Percentiles rank a stretch among this genome's conserved stretches.
Conservation (phyloP, 2,888 invertebrate genomes). For the Brachyopa scutellaris region DNA sequence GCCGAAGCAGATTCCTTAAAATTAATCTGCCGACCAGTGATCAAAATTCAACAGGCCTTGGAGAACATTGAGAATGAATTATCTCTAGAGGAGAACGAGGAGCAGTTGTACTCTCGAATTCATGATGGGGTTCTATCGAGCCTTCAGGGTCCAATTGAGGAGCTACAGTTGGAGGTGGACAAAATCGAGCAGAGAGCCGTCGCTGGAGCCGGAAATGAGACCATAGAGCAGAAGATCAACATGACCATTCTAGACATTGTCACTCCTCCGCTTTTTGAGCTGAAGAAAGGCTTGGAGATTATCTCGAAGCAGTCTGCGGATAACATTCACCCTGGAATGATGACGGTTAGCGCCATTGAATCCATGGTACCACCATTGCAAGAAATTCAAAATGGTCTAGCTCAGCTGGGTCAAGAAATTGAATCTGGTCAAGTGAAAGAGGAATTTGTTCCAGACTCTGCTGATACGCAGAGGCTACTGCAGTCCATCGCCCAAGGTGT, state of each 20-base stretch:
- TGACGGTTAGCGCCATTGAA: slow-evolving; percentile 82
- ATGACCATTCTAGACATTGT: slow-evolving; percentile 86
- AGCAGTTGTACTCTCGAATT: slow-evolving; percentile 79
- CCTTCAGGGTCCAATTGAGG: slow-evolving; percentile 78
- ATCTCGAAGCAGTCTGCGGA: slow-evolving; percentile 79
- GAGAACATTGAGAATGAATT: slow-evolving; percentile 80
- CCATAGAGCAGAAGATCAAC: slow-evolving; percentile 82
- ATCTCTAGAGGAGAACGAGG: slow-evolving; percentile 79
- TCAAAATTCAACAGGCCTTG: slow-evolving; percentile 82
- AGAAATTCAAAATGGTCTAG: slow-evolving; percentile 84
- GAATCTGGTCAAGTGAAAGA: slow-evolving; percentile 79
- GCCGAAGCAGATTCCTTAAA: slow-evolving; percentile 79
- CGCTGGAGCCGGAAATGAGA: slow-evolving; percentile 76
- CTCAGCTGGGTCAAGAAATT: slow-evolving; percentile 82
- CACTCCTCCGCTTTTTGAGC: slow-evolving; percentile 85
- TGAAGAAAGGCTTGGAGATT: slow-evolving; percentile 84
- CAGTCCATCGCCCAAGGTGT: slow-evolving; percentile 81
- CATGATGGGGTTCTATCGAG: slow-evolving; percentile 78
- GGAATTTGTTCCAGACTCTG: slow-evolving; percentile 78
- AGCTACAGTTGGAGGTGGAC: slow-evolving; percentile 77
- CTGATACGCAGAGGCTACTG: slow-evolving; percentile 80
- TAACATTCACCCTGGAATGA: slow-evolving; percentile 78
- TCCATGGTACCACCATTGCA: slow-evolving; percentile 84
- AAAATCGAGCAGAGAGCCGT: slow-evolving; percentile 77
- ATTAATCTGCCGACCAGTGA: slow-evolving; percentile 81